Evolutionary conservation across 2,797 vertebrate genomes (phyloP).

Genomic region (Sebastes umbrosus): DNA sequence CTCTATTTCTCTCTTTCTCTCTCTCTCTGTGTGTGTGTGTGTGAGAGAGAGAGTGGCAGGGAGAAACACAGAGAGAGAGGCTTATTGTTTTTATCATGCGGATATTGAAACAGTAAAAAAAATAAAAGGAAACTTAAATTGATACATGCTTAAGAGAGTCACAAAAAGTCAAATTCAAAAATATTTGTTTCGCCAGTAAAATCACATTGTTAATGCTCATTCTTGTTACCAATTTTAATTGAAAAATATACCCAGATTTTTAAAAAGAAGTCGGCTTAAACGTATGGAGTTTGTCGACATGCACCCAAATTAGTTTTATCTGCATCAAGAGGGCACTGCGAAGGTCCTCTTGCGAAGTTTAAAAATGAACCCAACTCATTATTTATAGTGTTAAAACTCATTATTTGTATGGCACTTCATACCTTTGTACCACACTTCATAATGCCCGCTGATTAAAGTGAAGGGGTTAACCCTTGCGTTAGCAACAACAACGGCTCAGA

Average conservation of each 20-base stretch:
- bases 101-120: neutral
- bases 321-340: neutral
- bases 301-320: neutral
- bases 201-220: neutral
- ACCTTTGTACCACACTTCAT: neutral
- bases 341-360: neutral
- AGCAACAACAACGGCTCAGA: too few relatives aligned
- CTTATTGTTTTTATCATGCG: conserved; percentile 11
- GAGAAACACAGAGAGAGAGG: neutral
- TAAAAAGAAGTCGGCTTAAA: neutral
- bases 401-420: neutral
- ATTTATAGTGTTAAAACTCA: neutral
- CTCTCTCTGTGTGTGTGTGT: neutral
- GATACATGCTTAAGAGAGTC: neutral
- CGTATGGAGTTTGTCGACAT: neutral
- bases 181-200: neutral
- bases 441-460: too few relatives aligned
- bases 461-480: too few relatives aligned
- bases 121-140: neutral
- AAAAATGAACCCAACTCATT: neutral
- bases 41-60: neutral
- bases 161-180: neutral
- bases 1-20: neutral
- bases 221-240: neutral
- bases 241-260: neutral